A percentile compares a stretch with the other conserved stretches of the same genome.
These are phyloP conservation scores for Epinotia ramella DNA, from an alignment of 2,888 invertebrate genomes.

Conservation along the genomic window DNA sequence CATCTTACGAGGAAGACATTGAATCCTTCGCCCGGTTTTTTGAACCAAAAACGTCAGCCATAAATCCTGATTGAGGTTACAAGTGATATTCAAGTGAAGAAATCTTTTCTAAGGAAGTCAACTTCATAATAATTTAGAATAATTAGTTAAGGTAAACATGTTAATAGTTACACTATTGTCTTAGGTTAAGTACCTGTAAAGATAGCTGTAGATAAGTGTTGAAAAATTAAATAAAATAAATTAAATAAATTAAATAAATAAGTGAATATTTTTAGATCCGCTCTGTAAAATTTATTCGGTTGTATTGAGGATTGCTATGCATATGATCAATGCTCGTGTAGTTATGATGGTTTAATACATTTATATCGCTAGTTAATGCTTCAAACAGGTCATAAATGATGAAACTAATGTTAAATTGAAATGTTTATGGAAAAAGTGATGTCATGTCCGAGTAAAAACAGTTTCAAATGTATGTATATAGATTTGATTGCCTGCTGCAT, in stretches of 20 bases:
- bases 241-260: too few relatives aligned
- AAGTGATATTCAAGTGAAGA: not conserved
- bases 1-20: constrained; percentile 1
- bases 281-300: not conserved
- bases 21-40: constrained; percentile 15
- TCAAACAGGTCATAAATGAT: constrained; percentile 17
- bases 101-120: not conserved
- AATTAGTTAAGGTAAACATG: too few relatives aligned
- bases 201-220: too few relatives aligned
- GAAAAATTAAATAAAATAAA: too few relatives aligned
- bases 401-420: constrained; percentile 15
- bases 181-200: too few relatives aligned
- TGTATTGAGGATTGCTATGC: not conserved
- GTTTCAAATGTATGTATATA: constrained; percentile 32
- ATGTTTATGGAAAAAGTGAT: constrained; percentile 32
- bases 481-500: constrained; percentile 30
- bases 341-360: not conserved
- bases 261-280: not conserved
- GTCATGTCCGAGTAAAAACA: constrained; percentile 25
- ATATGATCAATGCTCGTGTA: not conserved
- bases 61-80: constrained; percentile 11
- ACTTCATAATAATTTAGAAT: too few relatives aligned
- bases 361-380: constrained; percentile 2
- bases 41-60: constrained; percentile 10
- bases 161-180: too few relatives aligned